Evolutionary conservation across 2,113 vertebrate genomes (phyloP).

Genomic region (Probosciger aterrimus): DNA sequence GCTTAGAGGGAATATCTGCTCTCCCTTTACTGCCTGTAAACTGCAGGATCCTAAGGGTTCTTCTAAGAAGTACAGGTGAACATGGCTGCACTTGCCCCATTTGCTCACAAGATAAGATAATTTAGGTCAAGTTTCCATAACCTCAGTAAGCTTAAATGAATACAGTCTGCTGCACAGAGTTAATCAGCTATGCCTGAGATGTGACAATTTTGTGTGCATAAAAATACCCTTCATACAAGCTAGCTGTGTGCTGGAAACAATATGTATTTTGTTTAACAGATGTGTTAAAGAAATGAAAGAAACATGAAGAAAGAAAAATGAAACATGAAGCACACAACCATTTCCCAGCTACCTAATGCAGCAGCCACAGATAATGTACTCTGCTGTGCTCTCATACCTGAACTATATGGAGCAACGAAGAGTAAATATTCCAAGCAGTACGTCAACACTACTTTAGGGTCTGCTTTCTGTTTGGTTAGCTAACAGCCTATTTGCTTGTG

Average conservation of each 20-base stretch:
- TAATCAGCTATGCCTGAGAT: background rate
- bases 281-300: background rate
- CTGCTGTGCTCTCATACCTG: background rate
- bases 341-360: background rate
- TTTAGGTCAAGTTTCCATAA: background rate
- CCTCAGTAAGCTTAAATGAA: background rate
- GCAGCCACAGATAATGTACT: background rate
- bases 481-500: background rate
- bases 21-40: background rate
- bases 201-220: background rate
- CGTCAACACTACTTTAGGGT: background rate
- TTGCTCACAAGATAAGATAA: background rate
- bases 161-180: background rate
- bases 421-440: background rate
- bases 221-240: background rate
- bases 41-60: background rate
- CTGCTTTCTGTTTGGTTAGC: background rate
- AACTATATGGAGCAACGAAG: fast-evolving
- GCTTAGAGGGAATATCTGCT: background rate
- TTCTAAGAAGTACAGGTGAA: background rate
- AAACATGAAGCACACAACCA: background rate
- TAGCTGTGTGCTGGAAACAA: background rate
- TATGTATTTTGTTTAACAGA: background rate
- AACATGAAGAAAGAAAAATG: background rate
- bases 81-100: background rate